These are phyloP conservation scores for Leptobrachium ailaonicum DNA, from an alignment of 2,113 vertebrate species.

Conservation along the genomic window DNA sequence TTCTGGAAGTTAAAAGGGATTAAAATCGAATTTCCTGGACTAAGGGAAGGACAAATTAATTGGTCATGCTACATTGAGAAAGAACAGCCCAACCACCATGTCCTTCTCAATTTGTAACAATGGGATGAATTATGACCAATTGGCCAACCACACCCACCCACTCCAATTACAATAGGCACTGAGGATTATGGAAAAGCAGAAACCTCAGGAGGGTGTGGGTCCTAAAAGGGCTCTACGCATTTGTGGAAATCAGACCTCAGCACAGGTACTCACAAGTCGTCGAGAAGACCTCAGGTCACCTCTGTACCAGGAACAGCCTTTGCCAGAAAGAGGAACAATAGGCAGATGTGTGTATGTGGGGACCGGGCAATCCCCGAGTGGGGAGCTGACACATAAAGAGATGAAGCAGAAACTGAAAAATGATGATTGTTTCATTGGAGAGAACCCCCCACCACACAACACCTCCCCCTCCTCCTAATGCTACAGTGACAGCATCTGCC, in stretches of 20 bases:
- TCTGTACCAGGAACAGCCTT: neutral
- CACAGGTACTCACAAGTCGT: constrained; percentile 21
- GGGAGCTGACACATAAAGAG: constrained; percentile 7
- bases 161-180: neutral
- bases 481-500: constrained; percentile 20
- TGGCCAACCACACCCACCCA: too few species aligned
- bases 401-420: constrained; percentile 1
- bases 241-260: too few species aligned
- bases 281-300: neutral
- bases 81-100: too few species aligned
- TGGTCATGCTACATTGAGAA: too few species aligned
- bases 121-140: too few species aligned
- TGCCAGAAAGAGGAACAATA: constrained; percentile 31
- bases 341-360: constrained; percentile 14
- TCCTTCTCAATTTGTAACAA: too few species aligned
- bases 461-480: neutral
- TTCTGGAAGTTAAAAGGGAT: too few species aligned
- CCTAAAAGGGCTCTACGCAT: too few species aligned
- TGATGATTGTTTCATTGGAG: constrained; percentile 1
- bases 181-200: neutral
- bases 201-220: too few species aligned
- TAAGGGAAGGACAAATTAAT: too few species aligned
- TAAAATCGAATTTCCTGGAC: too few species aligned
- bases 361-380: neutral
- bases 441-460: neutral